These are phyloP conservation scores for Esox masquinongy DNA, from an alignment of 2,797 vertebrate genomes.

Conservation along the genomic window DNA sequence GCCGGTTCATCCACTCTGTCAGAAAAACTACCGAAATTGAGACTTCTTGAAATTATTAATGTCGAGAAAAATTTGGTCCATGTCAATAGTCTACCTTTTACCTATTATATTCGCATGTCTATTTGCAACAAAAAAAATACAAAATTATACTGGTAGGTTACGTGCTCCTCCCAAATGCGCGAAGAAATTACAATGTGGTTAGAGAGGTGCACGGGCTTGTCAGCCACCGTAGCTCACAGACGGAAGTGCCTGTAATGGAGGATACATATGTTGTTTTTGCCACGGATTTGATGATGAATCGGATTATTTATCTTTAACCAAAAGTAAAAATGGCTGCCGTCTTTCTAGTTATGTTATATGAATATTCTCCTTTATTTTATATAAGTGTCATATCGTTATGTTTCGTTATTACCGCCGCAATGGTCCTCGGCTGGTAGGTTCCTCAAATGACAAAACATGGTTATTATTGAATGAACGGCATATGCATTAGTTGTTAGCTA, in stretches of 20 bases:
- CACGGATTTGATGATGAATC: background rate
- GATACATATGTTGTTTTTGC: slow-evolving; percentile 6
- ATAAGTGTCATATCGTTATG: slow-evolving; percentile 88
- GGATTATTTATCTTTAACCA: background rate
- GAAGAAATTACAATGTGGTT: slow-evolving; percentile 3
- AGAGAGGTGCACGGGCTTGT: background rate
- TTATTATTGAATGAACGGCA: background rate
- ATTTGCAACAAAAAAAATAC: slow-evolving; percentile 9
- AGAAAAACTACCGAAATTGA: background rate
- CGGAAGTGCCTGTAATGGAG: slow-evolving; percentile 33
- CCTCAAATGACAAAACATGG: slow-evolving; percentile 4
- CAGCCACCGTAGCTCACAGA: slow-evolving; percentile 39
- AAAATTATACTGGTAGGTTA: background rate
- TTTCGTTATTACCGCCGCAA: slow-evolving; percentile 89
- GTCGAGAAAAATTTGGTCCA: background rate
- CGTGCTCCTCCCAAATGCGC: slow-evolving; percentile 29
- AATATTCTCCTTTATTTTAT: slow-evolving; percentile 92
- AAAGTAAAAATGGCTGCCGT: slow-evolving; percentile 79
- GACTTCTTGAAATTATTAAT: background rate
- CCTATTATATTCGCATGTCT: background rate
- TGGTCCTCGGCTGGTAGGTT: slow-evolving; percentile 90
- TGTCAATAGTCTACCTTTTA: background rate
- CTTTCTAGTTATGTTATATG: slow-evolving; percentile 86
- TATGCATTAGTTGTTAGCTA: background rate
- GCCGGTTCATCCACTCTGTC: background rate